Conservation (phyloP, 2,797 vertebrate species). For the Merluccius polli region DNA sequence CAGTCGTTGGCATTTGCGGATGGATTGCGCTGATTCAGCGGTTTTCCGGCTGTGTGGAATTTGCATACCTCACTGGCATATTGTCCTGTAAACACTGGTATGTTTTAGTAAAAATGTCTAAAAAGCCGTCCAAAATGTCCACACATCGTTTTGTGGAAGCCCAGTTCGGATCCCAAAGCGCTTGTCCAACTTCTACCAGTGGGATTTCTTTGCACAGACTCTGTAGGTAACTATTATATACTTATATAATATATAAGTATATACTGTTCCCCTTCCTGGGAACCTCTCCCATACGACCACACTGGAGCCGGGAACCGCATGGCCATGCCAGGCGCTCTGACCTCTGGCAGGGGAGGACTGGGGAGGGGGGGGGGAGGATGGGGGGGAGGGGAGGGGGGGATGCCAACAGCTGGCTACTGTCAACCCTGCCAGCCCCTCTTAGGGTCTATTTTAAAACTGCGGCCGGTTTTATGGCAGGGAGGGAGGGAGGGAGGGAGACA, state of each 20-base stretch:
- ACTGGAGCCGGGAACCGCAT: not conserved
- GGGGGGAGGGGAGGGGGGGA: constrained; percentile 34
- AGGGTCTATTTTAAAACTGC: constrained; percentile 74
- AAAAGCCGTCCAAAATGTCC: not conserved
- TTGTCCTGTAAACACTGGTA: no score
- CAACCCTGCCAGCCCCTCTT: constrained; percentile 38
- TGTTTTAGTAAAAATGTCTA: no score
- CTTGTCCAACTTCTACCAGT: not conserved
- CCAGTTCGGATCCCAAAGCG: not conserved
- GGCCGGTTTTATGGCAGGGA: constrained; percentile 42
- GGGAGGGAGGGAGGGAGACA: constrained; percentile 29
- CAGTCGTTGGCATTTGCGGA: not conserved
- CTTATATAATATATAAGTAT: no score
- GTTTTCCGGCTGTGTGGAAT: not conserved
- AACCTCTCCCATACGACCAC: not conserved
- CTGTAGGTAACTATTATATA: not conserved
- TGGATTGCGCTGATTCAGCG: not conserved
- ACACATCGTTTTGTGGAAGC: not conserved
- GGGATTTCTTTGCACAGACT: not conserved
- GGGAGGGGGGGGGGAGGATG: constrained; percentile 19
- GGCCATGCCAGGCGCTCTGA: not conserved
- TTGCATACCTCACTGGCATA: not conserved
- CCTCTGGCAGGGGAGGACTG: constrained; percentile 14
- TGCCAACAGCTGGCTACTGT: constrained; percentile 69
- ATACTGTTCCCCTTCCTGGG: no score